These are phyloP conservation scores for Trissonchulus sp. DNA, from an alignment of 2,888 invertebrate genomes.

Conservation along the genomic window DNA sequence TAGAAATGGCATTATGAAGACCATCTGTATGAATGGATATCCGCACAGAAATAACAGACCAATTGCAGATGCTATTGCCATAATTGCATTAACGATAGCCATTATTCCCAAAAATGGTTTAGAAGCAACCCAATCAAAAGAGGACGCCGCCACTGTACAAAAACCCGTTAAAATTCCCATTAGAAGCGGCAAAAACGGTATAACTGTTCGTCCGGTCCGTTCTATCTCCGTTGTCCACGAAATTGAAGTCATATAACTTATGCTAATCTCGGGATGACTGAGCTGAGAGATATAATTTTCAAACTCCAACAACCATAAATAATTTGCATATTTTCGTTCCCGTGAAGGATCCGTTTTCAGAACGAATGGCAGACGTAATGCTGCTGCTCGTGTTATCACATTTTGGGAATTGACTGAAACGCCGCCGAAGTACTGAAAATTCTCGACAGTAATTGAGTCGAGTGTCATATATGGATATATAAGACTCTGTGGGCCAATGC, in stretches of 20 bases:
- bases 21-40: constrained; percentile 85
- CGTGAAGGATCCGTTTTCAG: constrained; percentile 35
- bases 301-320: constrained; percentile 28
- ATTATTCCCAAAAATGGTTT: constrained; percentile 83
- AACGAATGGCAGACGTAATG: constrained; percentile 44
- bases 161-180: constrained; percentile 44
- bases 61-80: constrained; percentile 82
- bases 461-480: constrained; percentile 44
- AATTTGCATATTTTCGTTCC: constrained; percentile 32
- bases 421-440: constrained; percentile 46
- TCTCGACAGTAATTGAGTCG: constrained; percentile 43
- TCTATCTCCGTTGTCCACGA: constrained; percentile 48
- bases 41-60: constrained; percentile 82
- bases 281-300: constrained; percentile 22
- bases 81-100: constrained; percentile 80
- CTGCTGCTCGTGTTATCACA: constrained; percentile 40
- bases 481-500: not conserved
- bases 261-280: constrained; percentile 35
- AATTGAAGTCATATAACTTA: constrained; percentile 43
- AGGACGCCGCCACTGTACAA: constrained; percentile 70
- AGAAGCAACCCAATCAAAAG: constrained; percentile 82
- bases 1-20: constrained; percentile 85
- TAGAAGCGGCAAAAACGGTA: constrained; percentile 35
- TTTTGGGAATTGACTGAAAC: constrained; percentile 35
- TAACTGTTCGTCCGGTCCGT: constrained; percentile 44